Conservation (phyloP, 2,113 vertebrate species). For the Pangasianodon gigas region DNA sequence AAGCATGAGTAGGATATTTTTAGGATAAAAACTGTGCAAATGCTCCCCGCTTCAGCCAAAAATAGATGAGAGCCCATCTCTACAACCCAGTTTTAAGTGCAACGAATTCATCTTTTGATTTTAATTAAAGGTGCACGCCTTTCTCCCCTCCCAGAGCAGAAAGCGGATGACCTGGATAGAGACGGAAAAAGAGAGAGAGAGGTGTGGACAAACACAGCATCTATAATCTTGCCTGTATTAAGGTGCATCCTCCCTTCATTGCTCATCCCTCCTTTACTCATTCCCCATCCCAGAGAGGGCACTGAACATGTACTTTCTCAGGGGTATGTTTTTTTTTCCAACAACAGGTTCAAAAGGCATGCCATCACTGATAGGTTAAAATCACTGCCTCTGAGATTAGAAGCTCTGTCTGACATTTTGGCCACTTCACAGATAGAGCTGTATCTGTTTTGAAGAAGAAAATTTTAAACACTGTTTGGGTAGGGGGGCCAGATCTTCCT, state of each 20-base stretch:
- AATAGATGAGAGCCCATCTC: conserved; percentile 74
- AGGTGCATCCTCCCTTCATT: conserved; percentile 23
- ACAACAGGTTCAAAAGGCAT: neutral
- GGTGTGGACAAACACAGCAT: conserved; percentile 20
- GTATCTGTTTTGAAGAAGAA: conserved; percentile 29
- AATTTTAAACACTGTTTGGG: conserved; percentile 30
- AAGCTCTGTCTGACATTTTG: neutral
- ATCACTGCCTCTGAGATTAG: neutral
- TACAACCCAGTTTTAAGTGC: conserved; percentile 78
- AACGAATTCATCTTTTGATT: conserved; percentile 81
- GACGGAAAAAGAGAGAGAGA: conserved; percentile 44
- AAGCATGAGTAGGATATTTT: conserved; percentile 72
- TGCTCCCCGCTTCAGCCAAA: conserved; percentile 66
- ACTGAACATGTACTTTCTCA: conserved; percentile 11
- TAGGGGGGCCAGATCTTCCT: conserved; percentile 25
- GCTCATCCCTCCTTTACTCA: conserved; percentile 13
- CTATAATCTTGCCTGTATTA: neutral
- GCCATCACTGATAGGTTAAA: neutral
- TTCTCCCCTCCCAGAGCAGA: conserved; percentile 36
- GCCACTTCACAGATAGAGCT: conserved; percentile 12
- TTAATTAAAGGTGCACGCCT: conserved; percentile 75
- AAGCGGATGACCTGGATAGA: conserved; percentile 55
- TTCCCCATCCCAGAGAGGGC: conserved; percentile 5
- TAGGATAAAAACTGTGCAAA: conserved; percentile 72
- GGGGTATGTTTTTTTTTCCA: neutral